phyloP scores from a whole-genome alignment of 2,113 vertebrate genomes.

The Mormyrus iriodes region DNA sequence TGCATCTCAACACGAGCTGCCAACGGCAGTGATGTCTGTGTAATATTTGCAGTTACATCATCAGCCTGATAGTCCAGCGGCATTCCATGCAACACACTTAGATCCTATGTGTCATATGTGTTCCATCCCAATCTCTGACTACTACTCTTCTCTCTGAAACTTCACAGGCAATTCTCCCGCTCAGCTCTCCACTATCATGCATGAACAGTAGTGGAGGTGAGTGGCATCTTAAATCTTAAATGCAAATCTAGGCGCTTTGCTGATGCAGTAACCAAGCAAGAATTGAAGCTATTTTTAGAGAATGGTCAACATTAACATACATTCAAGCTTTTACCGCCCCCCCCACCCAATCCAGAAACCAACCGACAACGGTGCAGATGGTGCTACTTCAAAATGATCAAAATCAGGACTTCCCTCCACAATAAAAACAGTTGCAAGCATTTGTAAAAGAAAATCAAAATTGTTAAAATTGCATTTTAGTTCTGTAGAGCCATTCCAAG shows the following conservation, averaged over 20 bases:
- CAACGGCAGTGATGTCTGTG: neutral
- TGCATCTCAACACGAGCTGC: neutral
- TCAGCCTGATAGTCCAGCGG: neutral
- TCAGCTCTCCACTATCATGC: neutral
- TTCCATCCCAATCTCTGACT: neutral
- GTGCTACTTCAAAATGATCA: neutral
- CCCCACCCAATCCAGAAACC: neutral
- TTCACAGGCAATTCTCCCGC: neutral
- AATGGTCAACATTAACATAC: neutral
- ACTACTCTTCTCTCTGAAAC: neutral
- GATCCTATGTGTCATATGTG: neutral
- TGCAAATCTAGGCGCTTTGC: constrained; percentile 38
- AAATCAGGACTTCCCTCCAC: neutral
- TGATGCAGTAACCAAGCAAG: constrained; percentile 24
- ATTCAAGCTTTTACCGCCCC: neutral
- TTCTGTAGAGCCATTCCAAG: neutral
- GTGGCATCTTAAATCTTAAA: constrained; percentile 41
- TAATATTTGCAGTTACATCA: neutral
- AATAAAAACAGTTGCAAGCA: neutral
- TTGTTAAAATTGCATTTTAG: neutral
- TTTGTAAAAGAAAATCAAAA: neutral
- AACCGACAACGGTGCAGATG: neutral
- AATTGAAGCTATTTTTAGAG: neutral
- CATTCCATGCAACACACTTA: neutral
- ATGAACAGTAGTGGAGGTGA: constrained; percentile 32